Percentiles rank a stretch among this genome's conserved stretches.
These are phyloP conservation scores for Drosophila parthenogenetica DNA, from an alignment of 2,888 invertebrate genomes.

Conservation along the genomic window DNA sequence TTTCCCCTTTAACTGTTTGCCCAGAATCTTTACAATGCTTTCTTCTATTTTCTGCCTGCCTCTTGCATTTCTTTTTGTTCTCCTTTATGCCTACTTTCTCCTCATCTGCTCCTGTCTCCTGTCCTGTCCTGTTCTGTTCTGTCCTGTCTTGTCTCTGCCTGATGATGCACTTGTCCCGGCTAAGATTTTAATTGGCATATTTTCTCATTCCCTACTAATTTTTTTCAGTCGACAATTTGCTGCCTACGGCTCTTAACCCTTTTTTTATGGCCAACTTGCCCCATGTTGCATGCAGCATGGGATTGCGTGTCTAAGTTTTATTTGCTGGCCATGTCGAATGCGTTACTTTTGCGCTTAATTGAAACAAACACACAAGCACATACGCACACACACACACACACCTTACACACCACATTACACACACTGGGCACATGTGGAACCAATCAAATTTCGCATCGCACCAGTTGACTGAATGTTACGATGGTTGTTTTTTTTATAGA, in stretches of 20 bases:
- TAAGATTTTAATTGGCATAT: conserved; percentile 84
- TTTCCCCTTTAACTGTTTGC: conserved; percentile 11
- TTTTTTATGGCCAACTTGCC: background rate
- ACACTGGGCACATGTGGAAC: conserved; percentile 64
- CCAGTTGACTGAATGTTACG: conserved; percentile 60
- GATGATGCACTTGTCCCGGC: conserved; percentile 75
- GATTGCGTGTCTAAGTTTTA: conserved; percentile 77
- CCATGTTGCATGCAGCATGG: conserved; percentile 10
- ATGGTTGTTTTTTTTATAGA: conserved; percentile 24
- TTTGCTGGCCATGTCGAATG: conserved; percentile 78
- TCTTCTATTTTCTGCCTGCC: conserved; percentile 7
- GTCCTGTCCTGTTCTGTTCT: conserved; percentile 2
- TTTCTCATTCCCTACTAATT: conserved; percentile 44
- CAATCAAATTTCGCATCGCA: conserved; percentile 71
- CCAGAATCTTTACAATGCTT: conserved; percentile 1
- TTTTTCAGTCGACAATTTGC: background rate
- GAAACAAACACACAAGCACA: conserved; percentile 55
- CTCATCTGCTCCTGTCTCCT: background rate
- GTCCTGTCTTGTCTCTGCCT: conserved; percentile 44
- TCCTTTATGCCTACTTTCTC: background rate
- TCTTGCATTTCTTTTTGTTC: conserved; percentile 21
- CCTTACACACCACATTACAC: conserved; percentile 23
- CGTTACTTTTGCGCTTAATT: conserved; percentile 53
- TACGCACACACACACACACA: conserved; percentile 15
- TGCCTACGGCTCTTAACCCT: conserved; percentile 51